Evolutionary conservation across 92 coral and sea anemone genomes (phyloP).

Genomic region (Umimayanthus kanabou): DNA sequence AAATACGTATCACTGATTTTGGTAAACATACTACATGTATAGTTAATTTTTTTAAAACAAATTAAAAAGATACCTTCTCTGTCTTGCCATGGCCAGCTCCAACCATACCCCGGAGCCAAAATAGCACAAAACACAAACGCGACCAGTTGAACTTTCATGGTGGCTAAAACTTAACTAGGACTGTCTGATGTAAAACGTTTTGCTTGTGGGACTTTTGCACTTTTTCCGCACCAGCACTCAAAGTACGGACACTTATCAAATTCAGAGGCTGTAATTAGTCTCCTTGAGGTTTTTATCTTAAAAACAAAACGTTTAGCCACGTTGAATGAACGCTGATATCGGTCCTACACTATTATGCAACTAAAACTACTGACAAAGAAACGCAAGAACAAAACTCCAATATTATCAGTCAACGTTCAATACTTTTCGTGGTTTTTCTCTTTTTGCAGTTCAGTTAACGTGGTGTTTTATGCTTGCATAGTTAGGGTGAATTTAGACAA

Average conservation of each 20-base stretch:
- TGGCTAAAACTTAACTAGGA: not conserved
- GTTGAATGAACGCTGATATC: not conserved
- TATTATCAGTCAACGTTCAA: too few species aligned
- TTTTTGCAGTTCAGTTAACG: not conserved
- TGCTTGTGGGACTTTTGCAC: not conserved
- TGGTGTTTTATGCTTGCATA: not conserved
- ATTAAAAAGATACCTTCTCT: not conserved
- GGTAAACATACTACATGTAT: not conserved
- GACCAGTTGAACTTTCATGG: not conserved
- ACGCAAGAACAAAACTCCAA: too few species aligned
- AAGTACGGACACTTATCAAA: not conserved
- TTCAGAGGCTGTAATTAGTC: not conserved
- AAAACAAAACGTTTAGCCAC: not conserved
- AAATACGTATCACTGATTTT: not conserved
- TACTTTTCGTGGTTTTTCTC: too few species aligned
- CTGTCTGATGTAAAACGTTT: not conserved
- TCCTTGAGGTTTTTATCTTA: not conserved
- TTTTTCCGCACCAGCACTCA: not conserved
- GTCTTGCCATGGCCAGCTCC: conserved; percentile 21
- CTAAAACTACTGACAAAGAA: too few species aligned
- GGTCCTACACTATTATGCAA: too few species aligned
- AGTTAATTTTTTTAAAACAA: not conserved
- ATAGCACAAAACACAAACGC: not conserved
- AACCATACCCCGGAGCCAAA: not conserved
- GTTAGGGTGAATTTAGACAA: too few species aligned